Percentiles rank a stretch among this genome's conserved stretches.
These are phyloP conservation scores for Synergus itoensis DNA, from an alignment of 2,888 invertebrate genomes.

Conservation along the genomic window DNA sequence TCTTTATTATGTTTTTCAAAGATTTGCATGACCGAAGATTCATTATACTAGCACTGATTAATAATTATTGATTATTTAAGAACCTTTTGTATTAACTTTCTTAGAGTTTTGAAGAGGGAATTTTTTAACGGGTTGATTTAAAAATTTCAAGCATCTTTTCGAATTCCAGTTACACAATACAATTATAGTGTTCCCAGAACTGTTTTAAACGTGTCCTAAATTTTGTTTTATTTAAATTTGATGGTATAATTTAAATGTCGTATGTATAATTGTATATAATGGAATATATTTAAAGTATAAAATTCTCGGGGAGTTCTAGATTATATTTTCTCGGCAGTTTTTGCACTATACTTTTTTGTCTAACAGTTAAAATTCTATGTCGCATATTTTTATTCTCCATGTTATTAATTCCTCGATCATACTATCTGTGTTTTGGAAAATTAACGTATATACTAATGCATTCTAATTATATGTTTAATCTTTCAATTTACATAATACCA, in stretches of 20 bases:
- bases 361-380: neutral
- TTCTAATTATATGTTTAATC: neutral
- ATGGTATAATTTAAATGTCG: no score
- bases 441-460: neutral
- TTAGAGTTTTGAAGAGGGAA: neutral
- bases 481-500: neutral
- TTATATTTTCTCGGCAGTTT: neutral
- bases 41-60: no score
- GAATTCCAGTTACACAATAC: no score
- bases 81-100: neutral
- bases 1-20: neutral
- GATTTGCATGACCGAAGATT: neutral
- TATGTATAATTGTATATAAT: no score
- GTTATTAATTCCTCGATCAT: neutral
- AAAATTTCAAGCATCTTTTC: no score
- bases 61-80: no score
- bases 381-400: neutral
- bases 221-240: no score
- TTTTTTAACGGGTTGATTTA: neutral
- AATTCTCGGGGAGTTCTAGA: no score
- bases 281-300: neutral
- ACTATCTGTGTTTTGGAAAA: neutral
- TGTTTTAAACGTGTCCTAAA: no score
- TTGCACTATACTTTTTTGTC: neutral
- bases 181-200: no score